Base-by-base conservation (phyloP, 2,113 vertebrate species). In the Miniopterus natalensis region DNA sequence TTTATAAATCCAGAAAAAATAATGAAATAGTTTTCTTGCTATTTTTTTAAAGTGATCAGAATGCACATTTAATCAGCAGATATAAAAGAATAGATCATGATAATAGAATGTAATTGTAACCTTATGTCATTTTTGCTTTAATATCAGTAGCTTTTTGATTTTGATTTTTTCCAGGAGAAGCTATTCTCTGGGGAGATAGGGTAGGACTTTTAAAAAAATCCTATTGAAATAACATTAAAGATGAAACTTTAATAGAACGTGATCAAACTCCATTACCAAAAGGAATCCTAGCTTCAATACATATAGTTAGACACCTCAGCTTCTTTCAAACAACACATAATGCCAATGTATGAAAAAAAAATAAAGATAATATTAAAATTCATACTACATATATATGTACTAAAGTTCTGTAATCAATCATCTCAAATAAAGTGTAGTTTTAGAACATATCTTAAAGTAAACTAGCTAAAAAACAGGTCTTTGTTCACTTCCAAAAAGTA, bases 241-340 rank as follows among this genome's bases (percentile, higher is more conserved):
- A 45, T 71, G 27, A 68, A 83, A 74, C 4, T 83, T 70, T 27
- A 88, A 45, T 59, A 47, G 11, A 27, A 70, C 23, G 20, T 84
- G 18, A 49, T 88, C 66, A 85, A 87, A 65, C 27, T 42, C 8
- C 3, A 42, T 73, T 81, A 40, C 27, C 45, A 66, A 85, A 57
- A 70, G 7, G 2, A 65, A 84, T 45, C 10, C 59, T 71, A 93
- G 53, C 12, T 73, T 71, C 20, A 84, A 15, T 13, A 55, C 14
- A 59, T 17, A 57, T 31, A 81, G 1, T 29, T 59, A 42, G 21
- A 70, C 5, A 42, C 8, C 0, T 86, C 14, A 14, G 17, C 36
- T 80, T 63, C 5, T 83, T 86, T 63, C 53, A 84, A 91, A 63
- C 0, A 91, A 84, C 83, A 79, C 91, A 73, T 89, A 36, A 79